phyloP scores from a whole-genome alignment of 2,888 invertebrate genomes.

The Pristionchus japonicus region DNA sequence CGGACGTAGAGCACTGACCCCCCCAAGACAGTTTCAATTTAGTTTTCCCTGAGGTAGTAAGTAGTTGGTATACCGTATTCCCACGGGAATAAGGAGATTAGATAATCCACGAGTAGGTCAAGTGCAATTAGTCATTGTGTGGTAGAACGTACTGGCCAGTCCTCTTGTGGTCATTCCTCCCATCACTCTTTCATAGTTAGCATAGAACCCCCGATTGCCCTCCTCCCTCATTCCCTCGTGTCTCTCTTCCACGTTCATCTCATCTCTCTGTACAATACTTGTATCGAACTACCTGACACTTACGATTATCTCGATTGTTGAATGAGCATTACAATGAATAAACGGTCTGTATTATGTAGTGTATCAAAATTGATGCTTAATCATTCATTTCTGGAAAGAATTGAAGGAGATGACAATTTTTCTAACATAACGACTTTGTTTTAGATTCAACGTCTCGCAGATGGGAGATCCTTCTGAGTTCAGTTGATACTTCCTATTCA shows the following conservation, averaged over 20 bases:
- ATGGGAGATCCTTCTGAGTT: too few species aligned
- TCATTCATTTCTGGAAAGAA: neutral
- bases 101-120: neutral
- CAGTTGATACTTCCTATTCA: too few species aligned
- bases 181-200: neutral
- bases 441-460: neutral
- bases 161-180: neutral
- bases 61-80: neutral
- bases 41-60: neutral
- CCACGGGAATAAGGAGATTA: neutral
- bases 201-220: neutral
- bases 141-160: neutral
- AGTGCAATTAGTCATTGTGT: neutral
- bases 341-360: neutral
- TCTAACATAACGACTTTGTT: neutral
- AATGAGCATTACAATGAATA: neutral
- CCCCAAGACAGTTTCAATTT: neutral
- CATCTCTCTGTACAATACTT: neutral
- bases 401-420: neutral
- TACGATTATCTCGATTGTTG: neutral
- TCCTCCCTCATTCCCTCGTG: constrained; percentile 14
- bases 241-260: neutral
- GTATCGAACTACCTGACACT: neutral
- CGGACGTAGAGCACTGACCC: neutral
- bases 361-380: too few species aligned